These are phyloP conservation scores for Drosophila cognata DNA, from an alignment of 2,888 invertebrate species.

Conservation along the genomic window DNA sequence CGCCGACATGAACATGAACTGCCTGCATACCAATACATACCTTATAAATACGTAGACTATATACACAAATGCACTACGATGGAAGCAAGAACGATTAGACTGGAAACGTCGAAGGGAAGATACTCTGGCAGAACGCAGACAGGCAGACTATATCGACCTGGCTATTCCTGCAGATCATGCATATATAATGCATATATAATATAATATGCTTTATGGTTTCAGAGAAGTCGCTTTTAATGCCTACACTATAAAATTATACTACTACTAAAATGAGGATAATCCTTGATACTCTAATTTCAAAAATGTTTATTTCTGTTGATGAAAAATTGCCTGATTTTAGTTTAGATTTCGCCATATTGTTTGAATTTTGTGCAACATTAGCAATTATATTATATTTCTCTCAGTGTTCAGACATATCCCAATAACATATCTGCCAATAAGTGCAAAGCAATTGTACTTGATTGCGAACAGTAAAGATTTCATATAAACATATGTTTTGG, in stretches of 20 bases:
- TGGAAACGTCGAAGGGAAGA: not conserved
- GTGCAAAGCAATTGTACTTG: not conserved
- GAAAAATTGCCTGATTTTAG: not conserved
- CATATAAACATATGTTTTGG: not conserved
- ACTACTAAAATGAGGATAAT: not conserved
- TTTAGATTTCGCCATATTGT: not conserved
- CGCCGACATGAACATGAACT: constrained; percentile 43
- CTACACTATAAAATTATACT: not conserved
- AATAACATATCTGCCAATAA: not conserved
- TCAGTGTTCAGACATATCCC: not conserved
- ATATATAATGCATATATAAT: not conserved
- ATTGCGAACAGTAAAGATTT: not conserved
- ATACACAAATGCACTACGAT: not conserved
- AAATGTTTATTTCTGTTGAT: not conserved
- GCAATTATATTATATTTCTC: not conserved
- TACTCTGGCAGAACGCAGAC: not conserved
- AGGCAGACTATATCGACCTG: not conserved
- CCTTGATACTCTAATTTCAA: not conserved
- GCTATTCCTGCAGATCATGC: not conserved
- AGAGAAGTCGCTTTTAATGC: not conserved
- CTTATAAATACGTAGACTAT: constrained; percentile 22
- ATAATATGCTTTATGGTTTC: not conserved
- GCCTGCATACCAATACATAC: constrained; percentile 36
- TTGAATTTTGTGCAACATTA: not conserved
- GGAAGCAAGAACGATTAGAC: not conserved